Evolutionary conservation across 2,888 invertebrate genomes (phyloP).

Genomic region (Morpho achilles): DNA sequence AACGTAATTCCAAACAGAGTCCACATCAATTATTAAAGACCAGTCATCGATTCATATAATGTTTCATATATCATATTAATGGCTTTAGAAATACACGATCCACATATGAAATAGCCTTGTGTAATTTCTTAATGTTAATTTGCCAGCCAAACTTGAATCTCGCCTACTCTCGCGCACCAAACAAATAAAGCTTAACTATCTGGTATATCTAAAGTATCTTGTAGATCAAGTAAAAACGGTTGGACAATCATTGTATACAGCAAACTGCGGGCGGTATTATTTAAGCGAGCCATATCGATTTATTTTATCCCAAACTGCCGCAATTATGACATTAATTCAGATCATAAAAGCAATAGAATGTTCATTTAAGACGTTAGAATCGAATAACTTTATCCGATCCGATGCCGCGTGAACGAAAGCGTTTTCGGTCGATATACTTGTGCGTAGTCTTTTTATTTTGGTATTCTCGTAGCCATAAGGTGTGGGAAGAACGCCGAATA

Average conservation of each 20-base stretch:
- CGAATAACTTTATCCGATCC: conserved; percentile 64
- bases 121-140: conserved; percentile 44
- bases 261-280: conserved; percentile 71
- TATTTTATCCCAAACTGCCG: conserved; percentile 71
- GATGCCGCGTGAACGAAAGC: conserved; percentile 55
- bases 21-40: conserved; percentile 20
- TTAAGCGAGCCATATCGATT: conserved; percentile 70
- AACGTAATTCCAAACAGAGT: conserved; percentile 10
- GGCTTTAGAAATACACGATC: conserved; percentile 45
- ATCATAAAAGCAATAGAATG: conserved; percentile 67
- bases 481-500: conserved; percentile 60
- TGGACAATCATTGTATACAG: conserved; percentile 41
- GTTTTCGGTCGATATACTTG: conserved; percentile 42
- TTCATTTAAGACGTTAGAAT: conserved; percentile 63
- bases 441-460: conserved; percentile 29
- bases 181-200: conserved; percentile 33
- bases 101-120: conserved; percentile 43
- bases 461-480: conserved; percentile 42
- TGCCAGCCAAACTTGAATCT: conserved; percentile 35
- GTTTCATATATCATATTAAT: conserved; percentile 49
- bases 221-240: conserved; percentile 51
- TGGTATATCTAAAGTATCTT: conserved; percentile 37
- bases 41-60: conserved; percentile 40
- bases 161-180: conserved; percentile 27
- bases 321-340: conserved; percentile 76